Conservation (phyloP, 2,888 invertebrate genomes). For the Megalurothrips usitatus region DNA sequence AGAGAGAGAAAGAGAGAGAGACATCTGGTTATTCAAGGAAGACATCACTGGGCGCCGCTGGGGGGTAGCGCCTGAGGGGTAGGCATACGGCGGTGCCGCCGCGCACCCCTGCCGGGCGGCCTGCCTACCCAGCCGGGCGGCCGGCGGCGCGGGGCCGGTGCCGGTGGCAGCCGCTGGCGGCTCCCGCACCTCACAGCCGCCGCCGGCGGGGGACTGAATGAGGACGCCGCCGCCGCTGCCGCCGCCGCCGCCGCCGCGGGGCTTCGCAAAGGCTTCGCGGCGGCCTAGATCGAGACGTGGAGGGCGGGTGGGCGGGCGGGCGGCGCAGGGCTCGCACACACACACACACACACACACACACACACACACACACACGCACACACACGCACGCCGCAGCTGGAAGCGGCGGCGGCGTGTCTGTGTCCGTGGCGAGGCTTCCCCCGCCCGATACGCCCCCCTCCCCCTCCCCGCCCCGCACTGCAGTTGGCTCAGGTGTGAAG, state of each 20-base stretch:
- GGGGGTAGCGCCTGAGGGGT: neutral
- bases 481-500: slow-evolving; percentile 18
- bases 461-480: slow-evolving; percentile 2
- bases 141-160: neutral
- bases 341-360: too few relatives aligned
- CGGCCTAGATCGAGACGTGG: too few relatives aligned
- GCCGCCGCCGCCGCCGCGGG: too few relatives aligned
- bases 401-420: neutral
- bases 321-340: too few relatives aligned
- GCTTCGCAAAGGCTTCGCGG: too few relatives aligned
- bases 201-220: too few relatives aligned
- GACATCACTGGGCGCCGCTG: too few relatives aligned
- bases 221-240: too few relatives aligned
- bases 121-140: neutral
- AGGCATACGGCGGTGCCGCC: neutral
- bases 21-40: too few relatives aligned
- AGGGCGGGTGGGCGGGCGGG: too few relatives aligned
- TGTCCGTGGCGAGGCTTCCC: neutral
- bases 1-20: neutral
- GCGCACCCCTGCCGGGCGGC: neutral
- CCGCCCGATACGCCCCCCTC: neutral
- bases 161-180: neutral
- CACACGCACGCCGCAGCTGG: too few relatives aligned
- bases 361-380: too few relatives aligned
- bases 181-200: neutral